Evolutionary conservation across 2,888 invertebrate genomes (phyloP).

Genomic region (Netelia fuscicornis): DNA sequence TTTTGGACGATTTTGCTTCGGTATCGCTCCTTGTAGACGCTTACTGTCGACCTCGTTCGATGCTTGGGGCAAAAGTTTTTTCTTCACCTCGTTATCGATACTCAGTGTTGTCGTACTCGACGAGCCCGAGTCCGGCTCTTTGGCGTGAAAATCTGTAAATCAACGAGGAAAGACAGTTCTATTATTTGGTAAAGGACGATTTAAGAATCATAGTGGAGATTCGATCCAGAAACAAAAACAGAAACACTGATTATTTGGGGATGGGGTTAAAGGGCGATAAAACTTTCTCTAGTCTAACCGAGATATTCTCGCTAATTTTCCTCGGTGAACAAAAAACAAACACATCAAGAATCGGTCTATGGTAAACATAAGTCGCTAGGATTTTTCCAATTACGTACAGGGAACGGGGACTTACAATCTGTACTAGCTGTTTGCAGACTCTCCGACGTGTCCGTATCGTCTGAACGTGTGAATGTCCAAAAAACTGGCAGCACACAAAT

Average conservation of each 20-base stretch:
- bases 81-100: conserved; percentile 83
- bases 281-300: conserved; percentile 53
- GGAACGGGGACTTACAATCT: conserved; percentile 80
- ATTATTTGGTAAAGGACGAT: not conserved
- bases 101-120: conserved; percentile 85
- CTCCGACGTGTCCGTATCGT: conserved; percentile 84
- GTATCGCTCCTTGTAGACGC: conserved; percentile 90
- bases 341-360: conserved; percentile 21
- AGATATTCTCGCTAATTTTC: conserved; percentile 56
- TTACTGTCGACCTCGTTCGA: conserved; percentile 85
- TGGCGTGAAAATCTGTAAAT: conserved; percentile 84
- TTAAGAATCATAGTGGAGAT: not conserved
- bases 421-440: conserved; percentile 83
- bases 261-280: not conserved
- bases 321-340: conserved; percentile 32
- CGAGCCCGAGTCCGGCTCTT: conserved; percentile 85
- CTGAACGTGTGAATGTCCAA: conserved; percentile 84
- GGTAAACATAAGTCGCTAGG: conserved; percentile 41
- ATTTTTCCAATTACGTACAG: conserved; percentile 38
- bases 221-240: conserved; percentile 4
- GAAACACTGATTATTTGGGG: conserved; percentile 32
- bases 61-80: conserved; percentile 86
- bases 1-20: conserved; percentile 88
- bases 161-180: not conserved
- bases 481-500: conserved; percentile 83